Conservation (phyloP, 1,140 invertebrate species). For the Eurosta solidaginis region DNA sequence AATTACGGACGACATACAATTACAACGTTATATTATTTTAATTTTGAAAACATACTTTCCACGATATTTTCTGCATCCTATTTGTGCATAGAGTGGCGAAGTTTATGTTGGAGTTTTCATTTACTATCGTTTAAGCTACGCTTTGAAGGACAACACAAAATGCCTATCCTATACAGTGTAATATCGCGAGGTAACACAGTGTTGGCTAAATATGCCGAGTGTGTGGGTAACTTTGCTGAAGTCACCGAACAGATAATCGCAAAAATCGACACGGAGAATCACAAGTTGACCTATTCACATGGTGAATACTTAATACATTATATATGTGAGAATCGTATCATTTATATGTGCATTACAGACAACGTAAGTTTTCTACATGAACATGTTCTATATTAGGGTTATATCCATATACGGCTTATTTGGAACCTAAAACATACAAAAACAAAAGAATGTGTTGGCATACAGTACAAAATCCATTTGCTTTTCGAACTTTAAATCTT, state of each 20-base stretch:
- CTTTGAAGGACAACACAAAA: slow-evolving; percentile 54
- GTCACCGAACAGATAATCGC: slow-evolving; percentile 88
- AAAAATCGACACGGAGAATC: slow-evolving; percentile 82
- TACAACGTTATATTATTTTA: too few relatives aligned
- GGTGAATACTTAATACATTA: slow-evolving; percentile 93
- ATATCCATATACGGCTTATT: too few relatives aligned
- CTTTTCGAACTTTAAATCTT: too few relatives aligned
- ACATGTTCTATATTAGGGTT: background rate
- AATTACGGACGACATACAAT: too few relatives aligned
- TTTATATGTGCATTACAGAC: slow-evolving; percentile 94
- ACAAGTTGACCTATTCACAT: slow-evolving; percentile 90
- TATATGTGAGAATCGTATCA: slow-evolving; percentile 81
- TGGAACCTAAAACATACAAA: too few relatives aligned
- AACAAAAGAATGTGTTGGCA: too few relatives aligned
- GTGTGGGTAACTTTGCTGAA: slow-evolving; percentile 91
- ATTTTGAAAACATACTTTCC: too few relatives aligned
- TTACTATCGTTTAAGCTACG: background rate
- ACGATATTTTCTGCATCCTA: too few relatives aligned
- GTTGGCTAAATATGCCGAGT: slow-evolving; percentile 86
- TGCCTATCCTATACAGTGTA: slow-evolving; percentile 89
- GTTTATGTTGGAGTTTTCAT: background rate
- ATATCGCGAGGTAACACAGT: slow-evolving; percentile 85
- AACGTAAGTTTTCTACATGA: too few relatives aligned
- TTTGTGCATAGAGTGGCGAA: background rate
- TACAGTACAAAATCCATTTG: background rate